Base-by-base conservation (phyloP, 2,888 invertebrate genomes). In the Macaria liturata region DNA sequence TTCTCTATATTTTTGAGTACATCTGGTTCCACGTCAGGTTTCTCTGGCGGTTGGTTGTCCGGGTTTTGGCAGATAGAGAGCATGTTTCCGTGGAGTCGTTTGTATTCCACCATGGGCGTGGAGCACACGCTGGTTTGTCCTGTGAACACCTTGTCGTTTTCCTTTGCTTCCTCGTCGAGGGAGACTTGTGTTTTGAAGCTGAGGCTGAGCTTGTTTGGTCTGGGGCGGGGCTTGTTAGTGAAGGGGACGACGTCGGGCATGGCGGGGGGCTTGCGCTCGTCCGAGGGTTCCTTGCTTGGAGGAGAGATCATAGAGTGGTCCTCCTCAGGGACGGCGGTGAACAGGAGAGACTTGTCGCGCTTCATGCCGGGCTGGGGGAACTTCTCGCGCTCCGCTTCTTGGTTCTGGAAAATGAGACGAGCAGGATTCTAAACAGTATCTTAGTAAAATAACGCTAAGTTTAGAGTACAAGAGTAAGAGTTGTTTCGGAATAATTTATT, bases 301-400 rank as follows among this genome's bases (percentile, higher is more conserved):
- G 92, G 92, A 0, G 92, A 91, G 62, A 90, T 91, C 84, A 91
- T 88, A 30, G 76, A 85, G 77, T 92, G 91, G 66, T 94, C 94
- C 76, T 97, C 97, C 86, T 97, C 97, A 1, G 96, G 96, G 51
- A 97, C 97, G 4, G 96, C 95, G 0, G 96, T 96, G 74, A 97
- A 97, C 39, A 97, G 94, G 3, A 96, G 83, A 0, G 96, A 96
- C 64, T 95, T 95, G 78, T 96, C 96, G 51, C 96, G 91, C 84
- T 96, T 96, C 93, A 96, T 95, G 40, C 94, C 92, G 0, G 78
- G 74, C 67, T 84, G 87, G 3, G 89, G 87, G 54, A 84, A 84
- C 1, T 92, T 90, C 74, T 94, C 88, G 40, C 88, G 75, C 66
- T 88, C 83, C 1, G 80, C 78, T 80, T 93, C 89, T 74, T 88